Evolutionary conservation across 1,140 invertebrate species (phyloP), one percentile per base, ranked within the genome.

Genomic region (Tenebrio molitor): DNA sequence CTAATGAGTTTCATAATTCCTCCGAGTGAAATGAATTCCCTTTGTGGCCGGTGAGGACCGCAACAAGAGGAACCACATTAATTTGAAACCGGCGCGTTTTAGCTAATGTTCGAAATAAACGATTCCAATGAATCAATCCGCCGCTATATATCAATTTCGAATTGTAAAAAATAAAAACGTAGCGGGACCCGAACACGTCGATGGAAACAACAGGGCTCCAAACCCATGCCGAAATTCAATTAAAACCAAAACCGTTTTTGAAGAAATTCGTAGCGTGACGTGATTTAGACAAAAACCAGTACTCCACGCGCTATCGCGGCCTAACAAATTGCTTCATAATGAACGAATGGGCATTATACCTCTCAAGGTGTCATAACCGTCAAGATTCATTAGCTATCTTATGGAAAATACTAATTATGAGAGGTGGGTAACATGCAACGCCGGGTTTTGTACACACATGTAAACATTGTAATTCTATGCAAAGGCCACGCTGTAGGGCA

Each of bases 21-120:
- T 29, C 23, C 21, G 23, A 58, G 50, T 58, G 50, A 58, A 58
- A 58, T 58, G 21, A 21, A 29, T 58, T 58, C 50, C 50, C 23
- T 58, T 58, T 58, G 50, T 29, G 50, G 23, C 14, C 29, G 50
- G 50, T 12, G n/a, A 25, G 68, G 19, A 62, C 42, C 39, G 53
- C 36, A 44, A 46, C 41, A 42, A 29, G 44, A 36, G 8, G 8
- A 3, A 29, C 25, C 3, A 44, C 63, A 72, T 72, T 72, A 72
- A 72, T 72, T 72, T 58, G 19, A 53, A 71, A 74, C 67, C 15
- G 62, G 63, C 69, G 46, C 46, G 63, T 74, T 74, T 74, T 68
- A 68, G 63, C 65, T 74, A 71, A 74, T 74, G 73, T 62, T 29
- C 23, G 63, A 74, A 68, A 74, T 74, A 74, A 74, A 71, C 72